Evolutionary conservation across 2,888 invertebrate genomes (phyloP).

Genomic region (Caenorhabditis sp.): DNA sequence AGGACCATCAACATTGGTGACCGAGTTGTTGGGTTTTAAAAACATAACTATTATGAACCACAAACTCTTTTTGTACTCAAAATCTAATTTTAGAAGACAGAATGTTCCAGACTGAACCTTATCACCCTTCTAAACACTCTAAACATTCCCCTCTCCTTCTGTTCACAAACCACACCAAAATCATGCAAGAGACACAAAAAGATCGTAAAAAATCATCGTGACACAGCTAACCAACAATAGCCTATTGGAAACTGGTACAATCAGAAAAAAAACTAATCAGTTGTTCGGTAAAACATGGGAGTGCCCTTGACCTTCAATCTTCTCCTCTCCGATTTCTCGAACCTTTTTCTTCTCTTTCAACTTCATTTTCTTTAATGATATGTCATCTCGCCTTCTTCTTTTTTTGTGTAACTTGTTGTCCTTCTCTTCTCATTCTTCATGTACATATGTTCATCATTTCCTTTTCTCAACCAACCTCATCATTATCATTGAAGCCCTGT

Average conservation of each 20-base stretch:
- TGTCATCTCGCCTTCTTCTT: slow-evolving; percentile 5
- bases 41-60: no score
- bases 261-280: slow-evolving; percentile 5
- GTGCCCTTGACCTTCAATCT: slow-evolving; percentile 37
- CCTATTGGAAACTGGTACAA: slow-evolving; percentile 1
- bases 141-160: no score
- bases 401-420: slow-evolving; percentile 41
- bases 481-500: neutral
- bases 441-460: slow-evolving; percentile 36
- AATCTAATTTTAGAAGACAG: no score
- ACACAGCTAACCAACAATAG: slow-evolving; percentile 5
- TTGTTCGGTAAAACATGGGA: neutral
- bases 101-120: neutral
- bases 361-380: no score
- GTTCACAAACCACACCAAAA: no score
- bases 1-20: no score
- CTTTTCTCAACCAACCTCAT: slow-evolving; percentile 6
- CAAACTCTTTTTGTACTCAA: no score
- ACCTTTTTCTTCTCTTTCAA: slow-evolving; percentile 3
- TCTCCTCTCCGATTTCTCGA: neutral
- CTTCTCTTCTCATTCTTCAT: slow-evolving; percentile 9
- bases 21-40: no score
- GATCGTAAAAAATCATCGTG: slow-evolving; percentile 1
- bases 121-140: no score
- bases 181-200: neutral